Conservation (phyloP, 2,888 invertebrate species). For the Brenthis hecate region DNA sequence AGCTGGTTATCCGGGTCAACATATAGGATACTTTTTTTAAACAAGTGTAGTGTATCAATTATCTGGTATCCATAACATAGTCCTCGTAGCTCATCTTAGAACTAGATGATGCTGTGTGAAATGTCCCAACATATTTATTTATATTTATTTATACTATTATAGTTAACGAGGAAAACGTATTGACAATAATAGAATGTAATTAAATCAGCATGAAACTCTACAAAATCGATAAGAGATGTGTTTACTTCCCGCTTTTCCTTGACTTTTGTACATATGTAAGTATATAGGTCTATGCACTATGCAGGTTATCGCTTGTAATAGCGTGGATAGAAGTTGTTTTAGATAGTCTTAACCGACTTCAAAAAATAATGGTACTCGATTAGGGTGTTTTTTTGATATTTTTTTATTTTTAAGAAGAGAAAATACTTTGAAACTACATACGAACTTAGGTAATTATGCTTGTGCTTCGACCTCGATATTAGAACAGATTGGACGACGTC, state of each 20-base stretch:
- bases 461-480: no score
- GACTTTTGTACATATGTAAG: slow-evolving; percentile 12
- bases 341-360: no score
- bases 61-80: no score
- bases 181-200: slow-evolving; percentile 3
- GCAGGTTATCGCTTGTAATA: slow-evolving; percentile 17
- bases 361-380: background rate
- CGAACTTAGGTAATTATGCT: no score
- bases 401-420: no score
- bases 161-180: slow-evolving; percentile 8
- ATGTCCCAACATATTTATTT: no score
- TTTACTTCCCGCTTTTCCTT: slow-evolving; percentile 18
- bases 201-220: slow-evolving; percentile 1
- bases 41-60: background rate
- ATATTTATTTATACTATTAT: background rate
- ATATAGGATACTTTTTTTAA: no score
- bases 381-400: background rate
- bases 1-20: no score
- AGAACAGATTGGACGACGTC: no score
- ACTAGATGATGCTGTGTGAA: no score
- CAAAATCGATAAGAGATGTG: slow-evolving; percentile 3
- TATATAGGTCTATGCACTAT: background rate
- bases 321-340: background rate
- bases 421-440: no score
- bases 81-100: no score